Evolutionary conservation across 1,140 invertebrate genomes (phyloP).

Genomic region (Cydia strobilella): DNA sequence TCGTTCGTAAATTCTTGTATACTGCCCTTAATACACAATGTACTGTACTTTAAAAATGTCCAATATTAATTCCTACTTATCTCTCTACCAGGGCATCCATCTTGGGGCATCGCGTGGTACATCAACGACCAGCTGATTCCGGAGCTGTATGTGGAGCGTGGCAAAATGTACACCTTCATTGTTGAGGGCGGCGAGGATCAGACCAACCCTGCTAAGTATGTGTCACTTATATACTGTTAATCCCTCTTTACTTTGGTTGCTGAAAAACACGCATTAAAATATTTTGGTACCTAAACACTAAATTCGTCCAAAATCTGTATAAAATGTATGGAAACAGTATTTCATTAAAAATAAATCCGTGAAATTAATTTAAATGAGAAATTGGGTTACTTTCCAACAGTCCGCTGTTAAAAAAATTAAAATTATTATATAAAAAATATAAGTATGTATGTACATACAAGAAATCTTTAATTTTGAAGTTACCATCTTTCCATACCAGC

Average conservation of each 20-base stretch:
- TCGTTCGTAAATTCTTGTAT: no score
- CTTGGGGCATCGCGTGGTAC: constrained; percentile 96
- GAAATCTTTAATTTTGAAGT: neutral
- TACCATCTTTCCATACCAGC: neutral
- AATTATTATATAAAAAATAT: neutral
- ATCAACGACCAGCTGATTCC: constrained; percentile 95
- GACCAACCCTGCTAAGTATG: constrained; percentile 83
- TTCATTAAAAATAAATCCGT: no score
- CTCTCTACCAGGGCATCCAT: constrained; percentile 83
- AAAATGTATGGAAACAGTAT: no score
- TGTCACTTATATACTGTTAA: neutral
- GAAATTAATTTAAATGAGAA: no score
- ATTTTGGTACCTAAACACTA: no score
- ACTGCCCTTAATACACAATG: no score
- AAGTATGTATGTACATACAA: neutral
- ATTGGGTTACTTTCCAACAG: neutral
- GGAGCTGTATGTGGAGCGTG: constrained; percentile 93
- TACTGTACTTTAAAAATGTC: no score
- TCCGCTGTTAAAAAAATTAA: no score
- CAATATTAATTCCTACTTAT: constrained; percentile 14
- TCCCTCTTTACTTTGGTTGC: neutral
- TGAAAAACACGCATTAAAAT: neutral
- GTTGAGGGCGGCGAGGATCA: constrained; percentile 90
- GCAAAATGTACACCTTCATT: constrained; percentile 92
- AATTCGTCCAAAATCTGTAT: no score